Conservation (phyloP, 2,797 vertebrate genomes). For the Acomys russatus region DNA sequence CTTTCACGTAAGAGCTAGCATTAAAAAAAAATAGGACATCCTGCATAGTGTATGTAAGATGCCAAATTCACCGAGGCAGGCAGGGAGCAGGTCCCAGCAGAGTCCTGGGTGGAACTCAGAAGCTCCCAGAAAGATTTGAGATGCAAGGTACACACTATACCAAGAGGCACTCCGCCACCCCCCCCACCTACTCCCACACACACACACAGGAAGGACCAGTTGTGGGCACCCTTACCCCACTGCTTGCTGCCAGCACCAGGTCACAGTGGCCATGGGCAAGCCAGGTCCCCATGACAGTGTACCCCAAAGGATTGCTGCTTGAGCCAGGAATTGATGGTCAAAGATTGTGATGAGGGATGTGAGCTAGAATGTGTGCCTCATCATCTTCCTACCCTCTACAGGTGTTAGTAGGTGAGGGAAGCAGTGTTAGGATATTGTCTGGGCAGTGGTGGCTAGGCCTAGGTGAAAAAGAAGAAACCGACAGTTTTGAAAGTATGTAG, state of each 20-base stretch:
- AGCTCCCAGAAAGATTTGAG: background rate
- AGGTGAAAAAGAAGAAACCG: background rate
- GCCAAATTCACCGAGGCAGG: constrained; percentile 1
- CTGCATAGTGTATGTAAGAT: background rate
- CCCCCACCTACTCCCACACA: too few relatives aligned
- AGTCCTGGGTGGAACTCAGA: background rate
- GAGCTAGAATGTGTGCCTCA: background rate
- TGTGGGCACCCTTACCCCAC: background rate
- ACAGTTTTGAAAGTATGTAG: constrained; percentile 8
- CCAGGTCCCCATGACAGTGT: background rate
- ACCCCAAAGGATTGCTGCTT: background rate
- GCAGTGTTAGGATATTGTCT: background rate
- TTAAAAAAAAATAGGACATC: background rate
- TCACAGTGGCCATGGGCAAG: background rate
- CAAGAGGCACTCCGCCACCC: too few relatives aligned
- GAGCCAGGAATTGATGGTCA: background rate
- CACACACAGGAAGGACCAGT: background rate
- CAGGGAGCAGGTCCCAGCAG: fast-evolving
- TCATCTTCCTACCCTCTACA: background rate
- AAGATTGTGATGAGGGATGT: background rate
- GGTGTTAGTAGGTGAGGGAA: background rate
- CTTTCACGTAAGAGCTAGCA: background rate
- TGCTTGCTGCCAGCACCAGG: background rate
- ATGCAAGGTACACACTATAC: background rate
- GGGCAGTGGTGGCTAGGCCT: background rate